Evolutionary conservation across 2,888 invertebrate genomes (phyloP).

Genomic region (Hirtodrosophila confusa): DNA sequence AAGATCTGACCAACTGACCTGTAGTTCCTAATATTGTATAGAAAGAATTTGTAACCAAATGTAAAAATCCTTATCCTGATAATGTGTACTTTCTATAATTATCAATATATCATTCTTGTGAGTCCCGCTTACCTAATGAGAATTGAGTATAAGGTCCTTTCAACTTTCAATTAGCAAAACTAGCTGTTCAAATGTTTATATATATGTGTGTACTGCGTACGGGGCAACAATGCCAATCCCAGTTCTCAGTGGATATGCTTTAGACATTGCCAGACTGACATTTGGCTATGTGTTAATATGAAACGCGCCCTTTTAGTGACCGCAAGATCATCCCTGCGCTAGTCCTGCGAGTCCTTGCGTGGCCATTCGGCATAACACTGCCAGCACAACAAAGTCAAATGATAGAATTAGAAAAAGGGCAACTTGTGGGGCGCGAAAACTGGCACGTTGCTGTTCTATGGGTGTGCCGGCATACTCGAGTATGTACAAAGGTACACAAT

Average conservation of each 20-base stretch:
- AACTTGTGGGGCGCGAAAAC: constrained; percentile 65
- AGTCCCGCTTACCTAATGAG: constrained; percentile 5
- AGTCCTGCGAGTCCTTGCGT: constrained; percentile 48
- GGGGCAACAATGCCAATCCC: constrained; percentile 63
- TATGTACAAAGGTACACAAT: constrained; percentile 15
- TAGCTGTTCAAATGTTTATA: constrained; percentile 31
- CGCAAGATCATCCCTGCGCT: constrained; percentile 68
- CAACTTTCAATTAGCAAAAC: constrained; percentile 60
- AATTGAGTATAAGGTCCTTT: constrained; percentile 15
- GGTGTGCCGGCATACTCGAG: constrained; percentile 44
- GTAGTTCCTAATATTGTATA: too few species aligned
- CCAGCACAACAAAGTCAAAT: constrained; percentile 30
- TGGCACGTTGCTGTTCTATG: constrained; percentile 55
- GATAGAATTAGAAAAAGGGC: constrained; percentile 38
- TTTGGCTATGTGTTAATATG: constrained; percentile 60
- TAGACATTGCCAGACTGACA: constrained; percentile 43
- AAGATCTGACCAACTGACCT: too few species aligned
- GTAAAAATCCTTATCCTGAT: not conserved
- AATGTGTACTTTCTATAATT: not conserved
- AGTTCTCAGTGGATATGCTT: constrained; percentile 32
- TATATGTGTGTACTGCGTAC: constrained; percentile 1
- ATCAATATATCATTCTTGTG: constrained; percentile 1
- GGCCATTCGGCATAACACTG: constrained; percentile 59
- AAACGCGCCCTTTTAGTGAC: constrained; percentile 81
- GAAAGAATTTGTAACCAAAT: too few species aligned